Evolutionary conservation across 2,888 invertebrate genomes (phyloP).

Genomic region (Cyclophora punctaria): DNA sequence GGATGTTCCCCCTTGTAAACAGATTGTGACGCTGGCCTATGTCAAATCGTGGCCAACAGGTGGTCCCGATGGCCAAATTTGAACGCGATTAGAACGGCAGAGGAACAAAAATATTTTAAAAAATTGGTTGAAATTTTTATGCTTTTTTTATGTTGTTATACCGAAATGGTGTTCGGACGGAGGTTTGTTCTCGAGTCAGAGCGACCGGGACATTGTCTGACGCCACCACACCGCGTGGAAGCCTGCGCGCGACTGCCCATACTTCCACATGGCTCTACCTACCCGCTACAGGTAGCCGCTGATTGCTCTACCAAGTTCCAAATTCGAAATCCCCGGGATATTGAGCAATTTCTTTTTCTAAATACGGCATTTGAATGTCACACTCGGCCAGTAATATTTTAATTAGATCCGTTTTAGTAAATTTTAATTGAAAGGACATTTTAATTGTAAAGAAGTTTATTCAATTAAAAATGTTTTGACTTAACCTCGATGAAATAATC

Average conservation of each 20-base stretch:
- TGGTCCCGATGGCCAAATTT: slow-evolving; percentile 40
- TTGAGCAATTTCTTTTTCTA: slow-evolving; percentile 27
- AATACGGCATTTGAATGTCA: slow-evolving; percentile 12
- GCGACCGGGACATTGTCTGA: slow-evolving; percentile 24
- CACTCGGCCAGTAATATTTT: slow-evolving; percentile 7
- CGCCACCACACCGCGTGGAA: slow-evolving; percentile 63
- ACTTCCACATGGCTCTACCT: slow-evolving; percentile 44
- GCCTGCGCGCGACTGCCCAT: slow-evolving; percentile 70
- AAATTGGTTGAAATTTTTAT: slow-evolving; percentile 13
- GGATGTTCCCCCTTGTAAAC: slow-evolving; percentile 60
- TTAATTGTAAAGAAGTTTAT: no score
- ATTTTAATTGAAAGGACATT: no score
- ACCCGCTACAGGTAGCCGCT: slow-evolving; percentile 65
- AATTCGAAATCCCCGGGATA: slow-evolving; percentile 44
- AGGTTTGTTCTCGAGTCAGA: slow-evolving; percentile 40
- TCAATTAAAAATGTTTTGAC: no score
- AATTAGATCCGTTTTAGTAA: no score
- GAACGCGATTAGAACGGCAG: slow-evolving; percentile 9
- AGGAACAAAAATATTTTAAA: slow-evolving; percentile 12
- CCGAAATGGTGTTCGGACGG: slow-evolving; percentile 33
- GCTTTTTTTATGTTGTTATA: slow-evolving; percentile 11
- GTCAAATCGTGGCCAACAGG: slow-evolving; percentile 65
- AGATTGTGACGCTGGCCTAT: slow-evolving; percentile 64
- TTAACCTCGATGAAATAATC: no score
- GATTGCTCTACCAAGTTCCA: slow-evolving; percentile 46